A percentile compares a stretch with the other conserved stretches of the same genome.
These are phyloP conservation scores for Drosophila sp. DNA, from an alignment of 1,140 invertebrate genomes.

Conservation along the genomic window DNA sequence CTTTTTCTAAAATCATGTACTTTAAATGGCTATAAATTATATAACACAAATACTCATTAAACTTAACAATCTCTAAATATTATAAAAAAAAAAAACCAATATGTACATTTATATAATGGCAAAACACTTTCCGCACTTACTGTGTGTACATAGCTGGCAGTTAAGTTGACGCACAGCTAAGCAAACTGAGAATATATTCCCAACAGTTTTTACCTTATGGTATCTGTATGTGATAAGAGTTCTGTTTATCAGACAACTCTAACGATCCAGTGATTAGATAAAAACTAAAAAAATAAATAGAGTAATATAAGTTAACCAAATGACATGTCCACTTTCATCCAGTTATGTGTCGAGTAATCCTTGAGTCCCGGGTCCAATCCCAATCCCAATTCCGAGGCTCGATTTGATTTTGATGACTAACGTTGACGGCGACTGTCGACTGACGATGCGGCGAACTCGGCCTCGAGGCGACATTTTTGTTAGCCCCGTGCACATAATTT, in stretches of 20 bases:
- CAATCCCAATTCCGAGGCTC: not conserved
- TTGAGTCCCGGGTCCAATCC: slow-evolving; percentile 10
- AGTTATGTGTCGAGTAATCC: slow-evolving; percentile 15
- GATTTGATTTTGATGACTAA: slow-evolving; percentile 53
- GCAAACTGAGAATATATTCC: slow-evolving; percentile 54
- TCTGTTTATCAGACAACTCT: slow-evolving; percentile 46
- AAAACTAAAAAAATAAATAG: slow-evolving; percentile 5
- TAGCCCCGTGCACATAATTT: slow-evolving; percentile 81
- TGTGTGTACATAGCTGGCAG: not conserved
- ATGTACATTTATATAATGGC: too few species aligned
- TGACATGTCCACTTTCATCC: slow-evolving; percentile 24
- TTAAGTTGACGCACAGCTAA: slow-evolving; percentile 65
- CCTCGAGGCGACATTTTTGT: slow-evolving; percentile 78
- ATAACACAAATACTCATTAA: too few species aligned
- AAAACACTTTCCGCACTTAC: too few species aligned
- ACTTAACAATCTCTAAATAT: too few species aligned
- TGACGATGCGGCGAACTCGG: slow-evolving; percentile 35
- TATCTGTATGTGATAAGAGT: slow-evolving; percentile 42
- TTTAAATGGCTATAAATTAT: too few species aligned
- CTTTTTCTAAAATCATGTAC: too few species aligned
- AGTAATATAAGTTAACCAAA: not conserved
- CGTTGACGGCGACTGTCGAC: slow-evolving; percentile 8
- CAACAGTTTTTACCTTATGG: slow-evolving; percentile 50
- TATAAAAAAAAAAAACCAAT: too few species aligned
- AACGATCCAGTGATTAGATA: slow-evolving; percentile 68